Evolutionary conservation across 2,113 vertebrate genomes (phyloP), one percentile per base, ranked within the genome.

Genomic region (Rallus limicola): DNA sequence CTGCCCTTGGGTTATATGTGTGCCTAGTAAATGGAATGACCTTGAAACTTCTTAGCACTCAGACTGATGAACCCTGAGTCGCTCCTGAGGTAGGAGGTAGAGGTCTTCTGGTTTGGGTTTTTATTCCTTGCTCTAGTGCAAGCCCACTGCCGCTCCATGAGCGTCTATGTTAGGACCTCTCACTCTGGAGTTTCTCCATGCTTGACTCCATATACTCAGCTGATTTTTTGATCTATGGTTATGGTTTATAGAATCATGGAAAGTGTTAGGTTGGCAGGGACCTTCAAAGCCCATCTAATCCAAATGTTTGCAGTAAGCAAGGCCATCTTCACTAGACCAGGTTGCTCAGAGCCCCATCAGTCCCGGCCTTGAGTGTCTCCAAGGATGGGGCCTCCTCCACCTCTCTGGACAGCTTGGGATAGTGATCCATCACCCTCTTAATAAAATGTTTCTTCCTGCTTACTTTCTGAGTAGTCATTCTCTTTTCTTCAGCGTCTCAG

Each of bases 111-210:
- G 25, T 52, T 52, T 52, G 50, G 50, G 50, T 20, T 23, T 25
- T 25, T 20, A 5, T 18, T 20, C 62, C 18, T 42, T 69, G 18
- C 6, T 56, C 8, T 70, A 8, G 38, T 36, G 33, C 13, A 58
- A 13, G 14, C 1, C 0, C 1, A 6, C 50, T 59, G 28, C 23
- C 36, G 26, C 58, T 70, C 2, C 1, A 6, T 38, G 56, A 78
- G 56, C 56, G 53, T 50, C 55, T 33, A 21, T 2, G 0, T 79
- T 19, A 7, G 55, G 44, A 52, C 23, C 40, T 29, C 15, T 48
- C 20, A 10, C 63, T 53, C 44, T 40, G 18, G 19, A 79, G 48
- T 4, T 86, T 6, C 25, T 83, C 24, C 9, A 29, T 13, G 50
- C 60, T 52, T 28, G 28, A 19, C 6, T 62, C 18, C 6, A 2